Evolutionary conservation across 2,113 vertebrate species (phyloP).

Genomic region (Hippocampus mohnikei): DNA sequence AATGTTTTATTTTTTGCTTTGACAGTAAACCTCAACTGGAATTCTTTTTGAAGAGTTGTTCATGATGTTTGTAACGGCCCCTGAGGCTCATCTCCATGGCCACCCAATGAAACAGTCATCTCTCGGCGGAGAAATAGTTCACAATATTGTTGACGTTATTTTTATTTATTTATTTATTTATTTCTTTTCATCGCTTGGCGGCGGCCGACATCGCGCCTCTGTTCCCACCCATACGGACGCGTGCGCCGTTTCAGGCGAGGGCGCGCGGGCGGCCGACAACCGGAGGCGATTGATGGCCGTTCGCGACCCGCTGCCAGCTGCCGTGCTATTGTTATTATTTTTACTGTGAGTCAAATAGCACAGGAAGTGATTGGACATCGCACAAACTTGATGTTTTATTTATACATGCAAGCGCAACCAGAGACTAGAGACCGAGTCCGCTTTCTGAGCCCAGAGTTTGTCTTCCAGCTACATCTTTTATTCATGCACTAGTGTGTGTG

Average conservation of each 20-base stretch:
- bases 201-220: no score
- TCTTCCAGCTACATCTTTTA: constrained; percentile 41
- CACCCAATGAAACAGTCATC: neutral
- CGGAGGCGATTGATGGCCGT: neutral
- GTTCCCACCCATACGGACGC: neutral
- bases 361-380: neutral
- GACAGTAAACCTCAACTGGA: no score
- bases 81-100: neutral
- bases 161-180: no score
- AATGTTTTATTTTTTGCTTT: no score
- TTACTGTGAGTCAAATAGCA: neutral
- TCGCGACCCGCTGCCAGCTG: neutral
- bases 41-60: no score
- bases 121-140: neutral
- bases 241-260: neutral
- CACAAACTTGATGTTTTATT: constrained; percentile 32
- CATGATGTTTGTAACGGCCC: no score
- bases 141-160: neutral
- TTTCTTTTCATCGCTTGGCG: no score
- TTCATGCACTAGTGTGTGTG: constrained; percentile 24
- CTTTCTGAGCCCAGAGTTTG: constrained; percentile 32
- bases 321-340: neutral
- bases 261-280: neutral
- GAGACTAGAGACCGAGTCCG: neutral
- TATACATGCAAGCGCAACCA: constrained; percentile 10